Percentiles rank a stretch among this genome's conserved stretches.
These are phyloP conservation scores for Enteromius unitaeniatus DNA, from an alignment of 2,797 vertebrate genomes.

Conservation along the genomic window DNA sequence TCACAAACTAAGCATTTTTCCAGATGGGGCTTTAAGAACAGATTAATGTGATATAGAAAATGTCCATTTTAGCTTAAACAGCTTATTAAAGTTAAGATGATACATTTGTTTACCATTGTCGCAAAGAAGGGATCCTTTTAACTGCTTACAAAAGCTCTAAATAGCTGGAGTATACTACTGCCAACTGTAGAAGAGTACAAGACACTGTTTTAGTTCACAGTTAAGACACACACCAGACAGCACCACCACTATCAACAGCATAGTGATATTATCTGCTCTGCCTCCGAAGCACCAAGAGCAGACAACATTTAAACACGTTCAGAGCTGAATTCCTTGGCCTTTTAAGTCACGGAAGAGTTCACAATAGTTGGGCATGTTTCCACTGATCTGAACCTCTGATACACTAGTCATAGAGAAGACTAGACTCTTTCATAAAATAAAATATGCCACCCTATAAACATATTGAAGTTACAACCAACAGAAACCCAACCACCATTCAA, in stretches of 20 bases:
- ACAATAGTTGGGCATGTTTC: slow-evolving; percentile 22
- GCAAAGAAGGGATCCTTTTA: no score
- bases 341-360: neutral
- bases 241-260: no score
- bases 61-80: neutral
- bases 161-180: neutral
- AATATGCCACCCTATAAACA: neutral
- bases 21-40: neutral
- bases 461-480: neutral
- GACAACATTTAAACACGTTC: neutral
- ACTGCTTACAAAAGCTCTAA: neutral
- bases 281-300: slow-evolving; percentile 3
- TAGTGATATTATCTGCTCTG: slow-evolving; percentile 7
- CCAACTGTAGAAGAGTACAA: neutral
- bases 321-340: neutral
- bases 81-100: neutral
- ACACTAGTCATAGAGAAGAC: neutral
- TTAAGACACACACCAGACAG: slow-evolving; percentile 7
- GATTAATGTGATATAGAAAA: neutral
- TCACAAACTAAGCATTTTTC: neutral
- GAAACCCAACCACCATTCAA: neutral
- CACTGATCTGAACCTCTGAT: slow-evolving; percentile 8
- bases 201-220: neutral
- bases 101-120: neutral
- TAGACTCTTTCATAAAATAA: neutral